Conservation (phyloP, 1,140 invertebrate genomes). For the Brachionus asplanchnoidis region DNA sequence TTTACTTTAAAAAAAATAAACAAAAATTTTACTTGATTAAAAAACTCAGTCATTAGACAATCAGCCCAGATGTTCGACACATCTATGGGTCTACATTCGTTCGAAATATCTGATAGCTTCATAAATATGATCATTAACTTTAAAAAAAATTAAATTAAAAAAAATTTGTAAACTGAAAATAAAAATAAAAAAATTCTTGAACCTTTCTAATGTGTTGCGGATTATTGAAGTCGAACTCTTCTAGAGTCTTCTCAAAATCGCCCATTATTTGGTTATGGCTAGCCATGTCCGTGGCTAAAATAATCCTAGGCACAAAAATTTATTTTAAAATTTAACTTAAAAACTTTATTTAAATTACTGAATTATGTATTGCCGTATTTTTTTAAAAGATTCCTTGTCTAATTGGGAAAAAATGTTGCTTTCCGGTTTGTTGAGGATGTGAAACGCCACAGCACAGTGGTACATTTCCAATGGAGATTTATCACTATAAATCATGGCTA, state of each 20-base stretch:
- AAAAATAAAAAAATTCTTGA: neutral
- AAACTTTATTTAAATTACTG: constrained; percentile 38
- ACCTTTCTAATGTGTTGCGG: neutral
- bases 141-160: constrained; percentile 4
- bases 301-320: constrained; percentile 51
- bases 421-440: constrained; percentile 67
- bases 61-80: constrained; percentile 58
- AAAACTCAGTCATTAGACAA: constrained; percentile 58
- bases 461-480: constrained; percentile 83
- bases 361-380: constrained; percentile 48
- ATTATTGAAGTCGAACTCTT: constrained; percentile 12
- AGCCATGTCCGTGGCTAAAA: constrained; percentile 59
- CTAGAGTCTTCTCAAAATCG: constrained; percentile 52
- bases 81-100: constrained; percentile 57
- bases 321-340: neutral
- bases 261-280: constrained; percentile 56
- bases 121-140: constrained; percentile 58
- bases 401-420: constrained; percentile 70
- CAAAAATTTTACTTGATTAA: constrained; percentile 53
- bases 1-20: neutral
- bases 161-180: neutral
- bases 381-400: constrained; percentile 59
- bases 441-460: constrained; percentile 78
- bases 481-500: constrained; percentile 79
- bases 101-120: constrained; percentile 59